Conservation (phyloP, 2,113 vertebrate species). For the Pseudorectes ferrugineus region DNA sequence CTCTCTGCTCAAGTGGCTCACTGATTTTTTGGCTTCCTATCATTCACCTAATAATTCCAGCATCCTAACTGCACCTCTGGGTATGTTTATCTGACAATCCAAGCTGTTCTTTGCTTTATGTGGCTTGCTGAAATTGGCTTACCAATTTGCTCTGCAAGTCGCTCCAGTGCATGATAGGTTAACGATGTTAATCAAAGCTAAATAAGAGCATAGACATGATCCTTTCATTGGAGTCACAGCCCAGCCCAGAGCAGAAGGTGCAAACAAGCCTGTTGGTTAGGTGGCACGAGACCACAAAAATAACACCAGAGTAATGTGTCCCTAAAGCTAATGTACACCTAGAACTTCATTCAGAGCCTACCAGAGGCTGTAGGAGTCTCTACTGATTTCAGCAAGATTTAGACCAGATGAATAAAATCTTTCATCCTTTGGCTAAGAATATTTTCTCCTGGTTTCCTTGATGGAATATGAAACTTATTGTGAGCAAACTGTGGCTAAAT, state of each 20-base stretch:
- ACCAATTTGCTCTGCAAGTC: slow-evolving; percentile 8
- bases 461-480: not conserved
- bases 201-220: not conserved
- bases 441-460: not conserved
- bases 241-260: not conserved
- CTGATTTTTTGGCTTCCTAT: slow-evolving; percentile 71
- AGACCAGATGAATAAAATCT: not conserved
- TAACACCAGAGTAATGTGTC: not conserved
- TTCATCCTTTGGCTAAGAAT: not conserved
- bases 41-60: slow-evolving; percentile 75
- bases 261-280: not conserved
- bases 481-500: not conserved
- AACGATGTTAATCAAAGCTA: slow-evolving; percentile 19
- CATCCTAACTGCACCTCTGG: slow-evolving; percentile 73
- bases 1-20: slow-evolving; percentile 79
- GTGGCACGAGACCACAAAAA: not conserved
- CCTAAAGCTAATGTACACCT: not conserved
- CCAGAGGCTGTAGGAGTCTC: not conserved
- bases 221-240: not conserved
- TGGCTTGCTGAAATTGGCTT: slow-evolving; percentile 15
- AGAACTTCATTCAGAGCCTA: not conserved
- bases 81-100: slow-evolving; percentile 59
- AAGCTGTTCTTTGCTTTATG: slow-evolving; percentile 62
- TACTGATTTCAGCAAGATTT: not conserved
- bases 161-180: slow-evolving; percentile 18